Percentiles rank a stretch among this genome's conserved stretches.
Evolutionary conservation across 2,888 invertebrate genomes (phyloP).

Genomic region (Eueremaeus valkanovi): DNA sequence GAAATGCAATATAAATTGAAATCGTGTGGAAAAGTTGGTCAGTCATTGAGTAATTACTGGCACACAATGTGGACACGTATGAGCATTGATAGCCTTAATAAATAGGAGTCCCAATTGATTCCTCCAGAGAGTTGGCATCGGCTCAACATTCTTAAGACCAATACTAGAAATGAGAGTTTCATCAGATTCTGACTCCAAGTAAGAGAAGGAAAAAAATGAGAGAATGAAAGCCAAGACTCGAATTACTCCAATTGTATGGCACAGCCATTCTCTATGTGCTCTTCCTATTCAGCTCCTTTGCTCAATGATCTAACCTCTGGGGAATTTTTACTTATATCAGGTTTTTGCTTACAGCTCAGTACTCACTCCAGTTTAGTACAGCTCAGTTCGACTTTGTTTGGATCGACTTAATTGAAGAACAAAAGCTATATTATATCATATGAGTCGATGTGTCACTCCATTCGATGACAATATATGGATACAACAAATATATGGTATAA

Average conservation of each 20-base stretch:
- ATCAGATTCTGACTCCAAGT: neutral
- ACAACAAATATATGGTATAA: neutral
- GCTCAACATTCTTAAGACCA: neutral
- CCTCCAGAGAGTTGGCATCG: neutral
- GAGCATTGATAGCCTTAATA: slow-evolving; percentile 29
- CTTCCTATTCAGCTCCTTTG: neutral
- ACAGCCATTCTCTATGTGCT: neutral
- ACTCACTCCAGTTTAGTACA: too few relatives aligned
- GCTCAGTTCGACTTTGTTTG: neutral
- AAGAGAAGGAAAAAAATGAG: neutral
- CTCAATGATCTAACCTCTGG: neutral
- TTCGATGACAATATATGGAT: neutral
- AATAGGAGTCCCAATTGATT: slow-evolving; percentile 33
- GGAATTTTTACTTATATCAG: slow-evolving; percentile 29
- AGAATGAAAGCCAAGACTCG: neutral
- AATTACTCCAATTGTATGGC: neutral
- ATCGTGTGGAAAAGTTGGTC: slow-evolving; percentile 35
- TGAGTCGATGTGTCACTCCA: slow-evolving; percentile 2
- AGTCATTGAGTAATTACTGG: slow-evolving; percentile 27
- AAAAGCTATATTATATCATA: neutral
- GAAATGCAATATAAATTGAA: slow-evolving; percentile 36
- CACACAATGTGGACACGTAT: slow-evolving; percentile 30
- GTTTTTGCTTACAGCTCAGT: slow-evolving; percentile 12
- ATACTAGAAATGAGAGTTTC: slow-evolving; percentile 4
- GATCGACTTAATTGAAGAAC: slow-evolving; percentile 3